A percentile compares a stretch with the other conserved stretches of the same genome.
phyloP scores from a whole-genome alignment of 2,113 vertebrate genomes.

The Collichthys lucidus region DNA sequence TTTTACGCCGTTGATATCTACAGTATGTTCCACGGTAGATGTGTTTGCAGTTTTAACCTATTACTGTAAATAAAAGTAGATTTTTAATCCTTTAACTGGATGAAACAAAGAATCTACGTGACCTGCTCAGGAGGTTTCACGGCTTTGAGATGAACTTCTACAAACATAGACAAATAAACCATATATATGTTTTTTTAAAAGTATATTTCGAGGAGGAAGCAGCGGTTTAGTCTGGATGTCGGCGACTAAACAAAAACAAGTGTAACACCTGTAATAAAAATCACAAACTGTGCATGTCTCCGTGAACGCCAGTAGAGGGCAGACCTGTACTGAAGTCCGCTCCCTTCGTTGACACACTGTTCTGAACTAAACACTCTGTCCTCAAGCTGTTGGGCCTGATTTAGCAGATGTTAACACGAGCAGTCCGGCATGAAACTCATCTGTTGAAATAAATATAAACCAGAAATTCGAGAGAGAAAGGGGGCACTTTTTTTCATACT shows the following conservation, averaged over 20 bases:
- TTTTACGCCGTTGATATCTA: too few species aligned
- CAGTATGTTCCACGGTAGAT: background rate
- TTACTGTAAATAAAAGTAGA: background rate
- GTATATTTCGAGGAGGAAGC: background rate
- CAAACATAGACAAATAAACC: background rate
- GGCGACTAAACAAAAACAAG: background rate
- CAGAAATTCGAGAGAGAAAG: background rate
- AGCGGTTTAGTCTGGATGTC: background rate
- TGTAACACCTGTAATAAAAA: background rate
- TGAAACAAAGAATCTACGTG: background rate
- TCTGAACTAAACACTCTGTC: conserved; percentile 7
- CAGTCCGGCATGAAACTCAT: conserved; percentile 30
- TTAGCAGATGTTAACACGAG: conserved; percentile 55
- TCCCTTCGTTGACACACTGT: background rate
- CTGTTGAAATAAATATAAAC: conserved; percentile 18
- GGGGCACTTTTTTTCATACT: background rate
- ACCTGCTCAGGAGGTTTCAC: background rate
- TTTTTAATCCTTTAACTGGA: background rate
- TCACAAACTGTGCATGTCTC: background rate
- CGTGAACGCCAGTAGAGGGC: conserved; percentile 66
- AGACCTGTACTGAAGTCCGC: conserved; percentile 21
- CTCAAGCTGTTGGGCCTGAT: conserved; percentile 19
- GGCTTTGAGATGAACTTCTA: background rate
- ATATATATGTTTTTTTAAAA: background rate
- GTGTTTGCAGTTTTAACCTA: background rate